phyloP scores from a whole-genome alignment of 2,797 vertebrate genomes.

The Muraenolepis orangiensis region DNA sequence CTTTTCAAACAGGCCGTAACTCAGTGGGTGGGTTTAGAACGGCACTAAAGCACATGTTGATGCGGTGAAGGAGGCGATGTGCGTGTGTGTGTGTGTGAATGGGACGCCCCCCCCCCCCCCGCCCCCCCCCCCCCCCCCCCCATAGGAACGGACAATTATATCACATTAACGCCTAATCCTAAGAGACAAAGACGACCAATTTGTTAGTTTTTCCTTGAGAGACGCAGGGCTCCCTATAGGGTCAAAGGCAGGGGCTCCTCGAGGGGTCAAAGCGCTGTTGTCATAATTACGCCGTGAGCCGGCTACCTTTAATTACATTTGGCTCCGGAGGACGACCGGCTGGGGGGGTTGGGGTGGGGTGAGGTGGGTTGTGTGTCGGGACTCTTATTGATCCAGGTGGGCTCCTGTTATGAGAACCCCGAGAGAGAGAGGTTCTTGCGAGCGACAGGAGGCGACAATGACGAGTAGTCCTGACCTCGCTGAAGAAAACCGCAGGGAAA shows the following conservation, averaged over 20 bases:
- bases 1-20: slow-evolving; percentile 61
- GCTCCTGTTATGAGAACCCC: slow-evolving; percentile 52
- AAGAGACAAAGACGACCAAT: neutral
- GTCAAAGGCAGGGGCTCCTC: too few species aligned
- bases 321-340: slow-evolving; percentile 48
- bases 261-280: slow-evolving; percentile 49
- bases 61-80: slow-evolving; percentile 42
- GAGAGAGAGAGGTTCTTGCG: slow-evolving; percentile 39
- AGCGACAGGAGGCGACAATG: slow-evolving; percentile 54
- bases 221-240: slow-evolving; percentile 24
- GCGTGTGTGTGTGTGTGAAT: slow-evolving; percentile 1
- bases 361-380: too few species aligned
- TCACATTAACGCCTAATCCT: neutral
- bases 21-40: slow-evolving; percentile 49
- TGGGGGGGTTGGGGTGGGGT: too few species aligned
- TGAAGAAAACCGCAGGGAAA: slow-evolving; percentile 11
- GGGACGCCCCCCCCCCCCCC: too few species aligned
- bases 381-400: slow-evolving; percentile 53
- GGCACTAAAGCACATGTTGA: slow-evolving; percentile 38
- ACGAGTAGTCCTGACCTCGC: slow-evolving; percentile 35
- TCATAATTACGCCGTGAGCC: slow-evolving; percentile 56
- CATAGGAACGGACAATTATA: neutral
- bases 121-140: too few species aligned
- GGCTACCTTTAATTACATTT: slow-evolving; percentile 64
- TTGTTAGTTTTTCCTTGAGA: slow-evolving; percentile 44